Base-by-base conservation (phyloP, 2,113 vertebrate genomes). In the Aramus guarauna region DNA sequence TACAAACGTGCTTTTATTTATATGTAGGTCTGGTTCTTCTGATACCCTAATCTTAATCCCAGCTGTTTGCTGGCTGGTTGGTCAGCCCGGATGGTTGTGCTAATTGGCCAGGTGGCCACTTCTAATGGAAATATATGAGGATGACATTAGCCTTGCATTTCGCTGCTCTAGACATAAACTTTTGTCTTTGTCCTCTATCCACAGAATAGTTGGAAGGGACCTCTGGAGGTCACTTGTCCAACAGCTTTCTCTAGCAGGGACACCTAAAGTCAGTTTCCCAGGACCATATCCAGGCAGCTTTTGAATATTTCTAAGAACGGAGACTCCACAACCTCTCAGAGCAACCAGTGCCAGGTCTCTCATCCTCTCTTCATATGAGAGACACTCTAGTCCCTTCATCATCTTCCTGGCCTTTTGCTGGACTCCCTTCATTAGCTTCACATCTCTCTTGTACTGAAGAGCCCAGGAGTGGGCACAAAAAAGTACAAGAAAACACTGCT, bases 401-500 rank as follows among this genome's bases (percentile, higher is more conserved):
- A 43, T 23, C 8, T n/a, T 77, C 48, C 13, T 63, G 11, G 12
- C 26, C 34, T 8, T 60, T 47, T 58, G 1, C 30, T 71, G 75
- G 23, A 8, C 21, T 43, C 5, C 37, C 9, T 63, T 10, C 9
- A 7, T 37, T 37, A 22, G 11, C 9, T 73, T 6, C 7, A 1
- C 19, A 7, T 27, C 1, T 64, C 2, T 67, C 5, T 13, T 26
- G 12, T 2, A 6, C 1, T 6, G 30, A 2, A 32, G 1, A 89
- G 6, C 9, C 11, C 50, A 78, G 9, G 0, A 36, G 8, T 4
- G 16, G 53, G 15, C 36, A 27, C 4, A 19, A 10, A 93, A 96
- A 45, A 1, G 0, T 22, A 1, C 13, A 89, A 18, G 6, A 64
- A 85, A 85, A 27, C 0, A 1, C 5, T 96, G 94, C 95, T 95